Evolutionary conservation across 2,888 invertebrate genomes (phyloP).

Genomic region (Phalera bucephala): DNA sequence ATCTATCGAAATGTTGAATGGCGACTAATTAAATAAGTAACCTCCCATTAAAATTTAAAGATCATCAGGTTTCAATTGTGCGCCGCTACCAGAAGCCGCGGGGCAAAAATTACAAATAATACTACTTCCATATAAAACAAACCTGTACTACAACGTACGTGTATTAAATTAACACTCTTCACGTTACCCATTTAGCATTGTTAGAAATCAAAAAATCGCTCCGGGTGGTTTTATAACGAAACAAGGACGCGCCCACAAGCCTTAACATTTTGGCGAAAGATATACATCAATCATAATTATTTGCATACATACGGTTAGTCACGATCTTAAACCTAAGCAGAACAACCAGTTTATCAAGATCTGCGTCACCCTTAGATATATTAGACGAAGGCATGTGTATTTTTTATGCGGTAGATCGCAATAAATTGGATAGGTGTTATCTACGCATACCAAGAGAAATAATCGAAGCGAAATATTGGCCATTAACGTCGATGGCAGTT

Average conservation of each 20-base stretch:
- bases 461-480: slow-evolving; percentile 43
- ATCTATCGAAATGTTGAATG: too few species aligned
- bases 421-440: slow-evolving; percentile 31
- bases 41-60: not conserved
- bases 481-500: slow-evolving; percentile 44
- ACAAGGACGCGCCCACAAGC: slow-evolving; percentile 46
- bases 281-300: slow-evolving; percentile 66
- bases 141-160: slow-evolving; percentile 28
- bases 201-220: slow-evolving; percentile 31
- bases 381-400: slow-evolving; percentile 8
- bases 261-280: slow-evolving; percentile 53
- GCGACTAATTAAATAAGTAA: too few species aligned
- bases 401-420: slow-evolving; percentile 20
- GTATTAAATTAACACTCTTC: slow-evolving; percentile 32
- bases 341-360: slow-evolving; percentile 29
- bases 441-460: slow-evolving; percentile 41
- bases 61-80: not conserved
- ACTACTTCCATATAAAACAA: slow-evolving; percentile 5
- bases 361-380: slow-evolving; percentile 19
- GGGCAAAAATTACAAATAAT: not conserved
- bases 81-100: slow-evolving; percentile 1
- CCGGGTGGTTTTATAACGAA: slow-evolving; percentile 32
- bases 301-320: slow-evolving; percentile 55
- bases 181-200: slow-evolving; percentile 18
- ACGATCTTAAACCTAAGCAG: slow-evolving; percentile 40